A percentile compares a stretch with the other conserved stretches of the same genome.
Evolutionary conservation across 2,113 vertebrate species (phyloP).

Genomic region (Illadopsis cleaveri): DNA sequence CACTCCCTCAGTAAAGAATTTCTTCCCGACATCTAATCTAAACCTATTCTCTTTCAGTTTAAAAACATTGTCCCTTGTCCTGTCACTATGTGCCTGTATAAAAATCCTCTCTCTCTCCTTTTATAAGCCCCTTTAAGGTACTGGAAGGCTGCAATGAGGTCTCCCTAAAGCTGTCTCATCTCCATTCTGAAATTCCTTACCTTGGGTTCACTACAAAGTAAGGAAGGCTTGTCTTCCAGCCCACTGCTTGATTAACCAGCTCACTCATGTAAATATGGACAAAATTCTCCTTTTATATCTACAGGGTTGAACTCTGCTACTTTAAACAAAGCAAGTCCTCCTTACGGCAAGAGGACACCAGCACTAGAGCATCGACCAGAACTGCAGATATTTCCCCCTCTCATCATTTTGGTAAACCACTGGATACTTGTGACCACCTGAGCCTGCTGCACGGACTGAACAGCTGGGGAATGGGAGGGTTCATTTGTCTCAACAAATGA

Average conservation of each 20-base stretch:
- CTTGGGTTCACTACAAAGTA: not conserved
- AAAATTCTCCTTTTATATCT: not conserved
- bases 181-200: not conserved
- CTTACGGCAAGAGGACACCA: not conserved
- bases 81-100: rapidly evolving
- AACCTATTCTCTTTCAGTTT: not conserved
- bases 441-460: not conserved
- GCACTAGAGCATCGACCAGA: not conserved
- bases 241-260: not conserved
- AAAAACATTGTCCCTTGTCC: not conserved
- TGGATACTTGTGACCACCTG: not conserved
- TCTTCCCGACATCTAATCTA: not conserved
- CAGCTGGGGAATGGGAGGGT: not conserved
- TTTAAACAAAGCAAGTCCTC: not conserved
- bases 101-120: not conserved
- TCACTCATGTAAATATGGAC: not conserved
- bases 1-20: not conserved
- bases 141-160: not conserved
- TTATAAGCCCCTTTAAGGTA: not conserved
- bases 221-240: not conserved
- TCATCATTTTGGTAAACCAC: not conserved
- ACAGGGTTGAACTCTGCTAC: not conserved
- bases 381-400: rapidly evolving
- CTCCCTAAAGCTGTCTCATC: not conserved
- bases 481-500: not conserved